phyloP scores from a whole-genome alignment of 2,888 invertebrate species.

The Napeogenes inachia region DNA sequence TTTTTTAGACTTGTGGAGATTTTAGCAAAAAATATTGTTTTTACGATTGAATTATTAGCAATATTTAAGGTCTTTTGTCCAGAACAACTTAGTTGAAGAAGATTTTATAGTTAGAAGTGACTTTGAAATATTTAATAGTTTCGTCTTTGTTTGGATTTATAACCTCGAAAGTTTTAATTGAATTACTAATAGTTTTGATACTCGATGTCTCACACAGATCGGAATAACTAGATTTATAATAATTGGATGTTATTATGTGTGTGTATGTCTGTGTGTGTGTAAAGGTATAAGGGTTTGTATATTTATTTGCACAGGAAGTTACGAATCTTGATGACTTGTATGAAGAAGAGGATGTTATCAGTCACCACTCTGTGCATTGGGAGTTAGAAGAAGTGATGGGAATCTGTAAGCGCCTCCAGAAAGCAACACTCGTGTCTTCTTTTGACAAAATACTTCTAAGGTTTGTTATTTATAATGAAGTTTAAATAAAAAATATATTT shows the following conservation, averaged over 20 bases:
- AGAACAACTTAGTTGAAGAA: no score
- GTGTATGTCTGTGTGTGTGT: no score
- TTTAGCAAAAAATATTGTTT: no score
- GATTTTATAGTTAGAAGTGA: no score
- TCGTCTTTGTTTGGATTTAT: no score
- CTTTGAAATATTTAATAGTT: no score
- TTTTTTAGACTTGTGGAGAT: no score
- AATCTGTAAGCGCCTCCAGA: constrained; percentile 65
- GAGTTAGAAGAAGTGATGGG: constrained; percentile 67
- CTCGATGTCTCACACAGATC: not conserved
- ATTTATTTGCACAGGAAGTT: constrained; percentile 48
- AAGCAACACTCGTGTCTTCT: constrained; percentile 60
- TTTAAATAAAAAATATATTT: constrained; percentile 2
- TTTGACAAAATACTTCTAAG: constrained; percentile 61
- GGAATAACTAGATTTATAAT: not conserved
- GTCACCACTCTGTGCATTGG: constrained; percentile 66
- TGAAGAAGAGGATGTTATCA: constrained; percentile 56
- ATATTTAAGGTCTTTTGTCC: no score
- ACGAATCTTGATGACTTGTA: constrained; percentile 69
- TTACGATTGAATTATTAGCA: no score
- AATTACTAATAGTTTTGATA: constrained; percentile 1
- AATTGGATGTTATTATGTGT: not conserved
- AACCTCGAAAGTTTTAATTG: constrained; percentile 8
- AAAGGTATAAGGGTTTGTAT: not conserved
- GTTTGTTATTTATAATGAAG: constrained; percentile 33